Evolutionary conservation across 2,113 vertebrate genomes (phyloP).

Genomic region (Solenodon paradoxus): DNA sequence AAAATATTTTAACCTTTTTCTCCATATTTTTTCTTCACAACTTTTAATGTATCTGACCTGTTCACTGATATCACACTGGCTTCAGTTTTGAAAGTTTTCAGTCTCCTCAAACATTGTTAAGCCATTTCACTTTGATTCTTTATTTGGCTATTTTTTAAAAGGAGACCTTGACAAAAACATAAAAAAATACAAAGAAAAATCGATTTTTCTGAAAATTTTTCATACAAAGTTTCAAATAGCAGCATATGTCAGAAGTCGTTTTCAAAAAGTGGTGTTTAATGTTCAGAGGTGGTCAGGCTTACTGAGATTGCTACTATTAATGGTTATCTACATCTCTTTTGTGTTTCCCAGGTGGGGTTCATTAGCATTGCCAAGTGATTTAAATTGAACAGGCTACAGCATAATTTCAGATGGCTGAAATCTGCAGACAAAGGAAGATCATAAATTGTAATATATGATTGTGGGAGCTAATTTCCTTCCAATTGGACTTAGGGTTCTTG

Average conservation of each 20-base stretch:
- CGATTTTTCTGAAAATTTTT: conserved; percentile 8
- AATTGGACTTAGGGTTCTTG: conserved; percentile 25
- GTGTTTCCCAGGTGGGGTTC: conserved; percentile 11
- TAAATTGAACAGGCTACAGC: conserved; percentile 37
- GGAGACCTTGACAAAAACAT: conserved; percentile 1
- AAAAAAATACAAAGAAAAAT: neutral
- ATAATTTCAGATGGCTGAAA: conserved; percentile 40
- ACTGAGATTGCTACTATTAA: neutral
- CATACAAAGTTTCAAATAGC: conserved; percentile 45
- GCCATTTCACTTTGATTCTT: neutral
- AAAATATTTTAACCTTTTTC: neutral
- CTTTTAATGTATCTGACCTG: neutral
- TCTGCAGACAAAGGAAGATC: conserved; percentile 38
- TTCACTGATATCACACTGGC: neutral
- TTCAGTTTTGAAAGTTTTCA: neutral
- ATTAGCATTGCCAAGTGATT: conserved; percentile 45
- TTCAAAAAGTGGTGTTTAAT: conserved; percentile 27
- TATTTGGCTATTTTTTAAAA: conserved; percentile 33
- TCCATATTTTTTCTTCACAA: neutral
- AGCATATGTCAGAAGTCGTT: conserved; percentile 16
- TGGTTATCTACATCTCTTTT: neutral
- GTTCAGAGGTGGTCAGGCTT: neutral
- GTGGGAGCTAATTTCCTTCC: conserved; percentile 25
- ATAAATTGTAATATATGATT: conserved; percentile 33
- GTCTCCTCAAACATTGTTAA: neutral